A percentile compares a stretch with the other conserved stretches of the same genome.
Evolutionary conservation across 2,797 vertebrate species (phyloP).

Genomic region (Aplochiton taeniatus): DNA sequence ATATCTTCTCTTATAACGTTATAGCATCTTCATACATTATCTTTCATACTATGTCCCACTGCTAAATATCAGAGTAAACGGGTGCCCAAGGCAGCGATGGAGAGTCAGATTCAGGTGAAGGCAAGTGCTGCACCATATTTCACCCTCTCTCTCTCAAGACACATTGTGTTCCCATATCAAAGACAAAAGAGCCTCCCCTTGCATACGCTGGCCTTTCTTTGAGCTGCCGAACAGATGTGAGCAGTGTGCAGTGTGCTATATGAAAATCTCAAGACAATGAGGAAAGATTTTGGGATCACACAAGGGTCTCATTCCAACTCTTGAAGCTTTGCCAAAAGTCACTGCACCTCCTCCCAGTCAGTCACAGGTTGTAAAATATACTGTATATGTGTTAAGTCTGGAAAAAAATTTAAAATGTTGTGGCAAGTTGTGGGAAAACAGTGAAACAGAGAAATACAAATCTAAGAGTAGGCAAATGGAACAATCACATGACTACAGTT

Average conservation of each 20-base stretch:
- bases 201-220: conserved; percentile 8
- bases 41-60: conserved; percentile 47
- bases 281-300: too few relatives aligned
- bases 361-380: too few relatives aligned
- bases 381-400: too few relatives aligned
- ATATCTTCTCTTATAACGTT: conserved; percentile 34
- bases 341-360: too few relatives aligned
- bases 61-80: conserved; percentile 50
- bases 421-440: too few relatives aligned
- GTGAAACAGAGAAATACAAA: too few relatives aligned
- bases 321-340: too few relatives aligned
- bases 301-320: too few relatives aligned
- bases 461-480: too few relatives aligned
- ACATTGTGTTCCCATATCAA: conserved; percentile 26
- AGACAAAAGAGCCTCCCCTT: conserved; percentile 19
- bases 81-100: conserved; percentile 44
- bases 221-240: not conserved
- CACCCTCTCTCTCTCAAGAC: conserved; percentile 30
- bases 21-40: conserved; percentile 49
- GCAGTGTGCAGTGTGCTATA: not conserved
- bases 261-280: not conserved
- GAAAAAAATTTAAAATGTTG: too few relatives aligned
- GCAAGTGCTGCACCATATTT: conserved; percentile 44
- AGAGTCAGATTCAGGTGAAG: conserved; percentile 60
- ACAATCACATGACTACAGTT: too few relatives aligned